phyloP scores from a whole-genome alignment of 2,888 invertebrate species.

The Horisme vitalbata region DNA sequence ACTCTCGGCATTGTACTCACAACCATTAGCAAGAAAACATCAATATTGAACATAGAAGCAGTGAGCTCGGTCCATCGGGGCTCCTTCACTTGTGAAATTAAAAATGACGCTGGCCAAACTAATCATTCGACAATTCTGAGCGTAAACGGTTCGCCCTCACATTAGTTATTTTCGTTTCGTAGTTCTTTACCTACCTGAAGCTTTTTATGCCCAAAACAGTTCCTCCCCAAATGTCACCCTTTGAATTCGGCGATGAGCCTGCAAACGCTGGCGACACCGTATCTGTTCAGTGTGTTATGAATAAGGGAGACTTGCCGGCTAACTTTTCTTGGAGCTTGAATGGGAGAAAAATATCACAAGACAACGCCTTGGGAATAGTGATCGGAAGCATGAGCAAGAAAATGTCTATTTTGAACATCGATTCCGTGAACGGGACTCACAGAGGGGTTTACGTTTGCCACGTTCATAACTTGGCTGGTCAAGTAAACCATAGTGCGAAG shows the following conservation, averaged over 20 bases:
- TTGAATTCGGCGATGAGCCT: constrained; percentile 86
- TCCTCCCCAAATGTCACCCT: constrained; percentile 86
- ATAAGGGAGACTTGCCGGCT: constrained; percentile 91
- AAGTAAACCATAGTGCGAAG: constrained; percentile 85
- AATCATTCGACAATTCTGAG: constrained; percentile 83
- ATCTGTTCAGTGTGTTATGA: constrained; percentile 88
- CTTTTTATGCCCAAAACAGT: constrained; percentile 74
- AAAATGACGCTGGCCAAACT: constrained; percentile 84
- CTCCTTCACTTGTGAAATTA: constrained; percentile 85
- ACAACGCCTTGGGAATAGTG: constrained; percentile 81
- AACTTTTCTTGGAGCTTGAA: constrained; percentile 87
- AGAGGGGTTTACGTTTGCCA: constrained; percentile 89
- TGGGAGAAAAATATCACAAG: constrained; percentile 76
- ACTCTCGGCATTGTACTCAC: constrained; percentile 82
- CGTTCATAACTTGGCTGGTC: constrained; percentile 87
- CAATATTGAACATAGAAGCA: constrained; percentile 85
- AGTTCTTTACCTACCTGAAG: constrained; percentile 36
- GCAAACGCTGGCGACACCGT: constrained; percentile 90
- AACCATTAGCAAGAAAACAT: constrained; percentile 84
- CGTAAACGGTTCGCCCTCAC: constrained; percentile 82
- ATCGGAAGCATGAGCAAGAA: constrained; percentile 85
- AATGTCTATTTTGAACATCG: constrained; percentile 86
- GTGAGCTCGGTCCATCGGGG: constrained; percentile 84
- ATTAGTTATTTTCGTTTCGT: constrained; percentile 37
- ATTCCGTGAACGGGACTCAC: constrained; percentile 86